Evolutionary conservation across 2,797 vertebrate genomes (phyloP), one percentile per base, ranked within the genome.

Genomic region (Arctocebus calabarensis): DNA sequence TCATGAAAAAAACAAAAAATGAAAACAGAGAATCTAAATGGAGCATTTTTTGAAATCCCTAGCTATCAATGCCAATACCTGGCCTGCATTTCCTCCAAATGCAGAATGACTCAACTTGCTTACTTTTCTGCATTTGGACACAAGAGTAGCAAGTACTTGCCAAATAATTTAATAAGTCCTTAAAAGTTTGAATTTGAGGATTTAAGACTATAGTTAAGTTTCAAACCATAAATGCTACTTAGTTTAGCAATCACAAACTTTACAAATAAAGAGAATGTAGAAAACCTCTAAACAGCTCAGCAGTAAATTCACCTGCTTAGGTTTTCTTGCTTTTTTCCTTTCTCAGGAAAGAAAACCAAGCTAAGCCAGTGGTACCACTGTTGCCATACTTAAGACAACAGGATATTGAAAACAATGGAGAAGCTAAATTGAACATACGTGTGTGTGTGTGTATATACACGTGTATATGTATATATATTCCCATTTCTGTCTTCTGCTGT

Each of bases 151-250:
- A 95, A 97, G 34, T 95, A 88, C 62, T 82, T 66, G 3, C 17
- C 88, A 66, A 97, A 29, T 88, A 97, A 97, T 95, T 97, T 94
- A 90, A 93, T 92, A 91, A 66, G 23, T 0, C 66, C 97, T 43
- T 43, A 95, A 52, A 52, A 88, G 29, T 88, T 91, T 96, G 78
- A 97, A 98, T 97, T 90, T 32, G 73, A 96, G 27, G 77, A 86
- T 96, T 96, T 97, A 94, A 96, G 94, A 73, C 13, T 93, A 3
- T 90, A 40, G 75, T 98, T 97, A 62, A 92, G 68, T 96, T 97
- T 95, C 81, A 90, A 95, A 34, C 32, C 32, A 95, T 94, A 96
- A 97, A 96, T 85, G 87, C 16, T 84, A 88, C 59, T 86, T 61
- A 0, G 85, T 97, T 96, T 95, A 84, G 96, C 75, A 97, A 96